Conservation (phyloP, 2,888 invertebrate genomes). For the Helleia helle region DNA sequence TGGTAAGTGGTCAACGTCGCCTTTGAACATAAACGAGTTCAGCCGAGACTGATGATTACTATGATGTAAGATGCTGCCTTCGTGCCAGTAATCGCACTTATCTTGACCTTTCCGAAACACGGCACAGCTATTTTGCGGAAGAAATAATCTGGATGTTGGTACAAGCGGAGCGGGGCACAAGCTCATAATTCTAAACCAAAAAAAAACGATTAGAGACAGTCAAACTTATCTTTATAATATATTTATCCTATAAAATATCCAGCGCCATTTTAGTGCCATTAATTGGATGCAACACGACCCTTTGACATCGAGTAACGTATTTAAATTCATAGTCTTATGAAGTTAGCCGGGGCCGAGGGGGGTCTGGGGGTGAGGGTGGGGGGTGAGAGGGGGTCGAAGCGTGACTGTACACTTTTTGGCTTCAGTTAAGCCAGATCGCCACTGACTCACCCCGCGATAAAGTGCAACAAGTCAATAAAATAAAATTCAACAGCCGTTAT, state of each 20-base stretch:
- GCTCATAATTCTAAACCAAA: too few relatives aligned
- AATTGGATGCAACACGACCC: conserved; percentile 53
- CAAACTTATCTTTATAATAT: neutral
- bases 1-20: too few relatives aligned
- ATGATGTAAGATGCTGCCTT: too few relatives aligned
- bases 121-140: too few relatives aligned
- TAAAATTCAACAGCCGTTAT: too few relatives aligned
- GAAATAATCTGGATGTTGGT: neutral
- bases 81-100: too few relatives aligned
- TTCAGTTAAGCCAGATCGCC: conserved; percentile 69
- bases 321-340: conserved; percentile 74
- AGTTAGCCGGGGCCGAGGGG: conserved; percentile 50
- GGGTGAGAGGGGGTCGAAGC: conserved; percentile 39
- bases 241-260: neutral
- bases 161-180: too few relatives aligned
- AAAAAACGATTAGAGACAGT: too few relatives aligned
- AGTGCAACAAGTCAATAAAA: conserved; percentile 16
- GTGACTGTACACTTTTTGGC: conserved; percentile 74
- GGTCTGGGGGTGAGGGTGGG: conserved; percentile 22
- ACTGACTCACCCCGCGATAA: conserved; percentile 27
- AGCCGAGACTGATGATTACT: too few relatives aligned
- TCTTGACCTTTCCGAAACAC: too few relatives aligned
- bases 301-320: conserved; percentile 72
- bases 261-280: conserved; percentile 35
- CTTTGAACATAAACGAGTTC: too few relatives aligned